These are phyloP conservation scores for Mycteria americana DNA, from an alignment of 2,797 vertebrate genomes.

Conservation along the genomic window DNA sequence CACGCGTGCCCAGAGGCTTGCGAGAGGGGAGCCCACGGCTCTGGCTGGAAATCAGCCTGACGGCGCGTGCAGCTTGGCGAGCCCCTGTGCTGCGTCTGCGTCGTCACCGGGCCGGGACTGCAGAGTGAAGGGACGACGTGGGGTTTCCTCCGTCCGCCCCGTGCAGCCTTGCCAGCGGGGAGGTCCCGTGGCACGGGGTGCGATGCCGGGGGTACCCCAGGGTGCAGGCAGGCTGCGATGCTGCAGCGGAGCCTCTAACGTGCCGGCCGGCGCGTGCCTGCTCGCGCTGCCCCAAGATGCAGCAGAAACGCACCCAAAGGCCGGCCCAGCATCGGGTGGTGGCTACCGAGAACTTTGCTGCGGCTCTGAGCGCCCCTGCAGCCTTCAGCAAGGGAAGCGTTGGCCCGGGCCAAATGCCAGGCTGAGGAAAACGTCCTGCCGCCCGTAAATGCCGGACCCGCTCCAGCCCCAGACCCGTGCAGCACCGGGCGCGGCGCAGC, in stretches of 20 bases:
- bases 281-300: background rate
- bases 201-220: no score
- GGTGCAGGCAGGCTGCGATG: background rate
- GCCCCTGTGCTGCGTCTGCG: background rate
- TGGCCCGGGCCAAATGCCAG: background rate
- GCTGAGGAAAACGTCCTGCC: background rate
- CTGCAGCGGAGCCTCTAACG: background rate
- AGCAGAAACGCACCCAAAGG: background rate
- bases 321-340: background rate
- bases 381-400: background rate
- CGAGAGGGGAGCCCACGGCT: background rate
- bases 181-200: accelerated
- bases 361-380: background rate
- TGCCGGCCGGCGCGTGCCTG: no score
- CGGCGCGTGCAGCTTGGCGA: background rate
- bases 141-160: background rate
- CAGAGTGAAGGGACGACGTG: accelerated
- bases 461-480: background rate
- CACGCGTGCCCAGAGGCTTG: background rate
- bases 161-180: no score
- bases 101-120: background rate
- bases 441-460: background rate
- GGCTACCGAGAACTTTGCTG: background rate
- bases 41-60: background rate
- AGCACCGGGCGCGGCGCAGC: accelerated